Evolutionary conservation across 2,888 invertebrate genomes (phyloP).

Genomic region (Pardosa pseudoannulata): DNA sequence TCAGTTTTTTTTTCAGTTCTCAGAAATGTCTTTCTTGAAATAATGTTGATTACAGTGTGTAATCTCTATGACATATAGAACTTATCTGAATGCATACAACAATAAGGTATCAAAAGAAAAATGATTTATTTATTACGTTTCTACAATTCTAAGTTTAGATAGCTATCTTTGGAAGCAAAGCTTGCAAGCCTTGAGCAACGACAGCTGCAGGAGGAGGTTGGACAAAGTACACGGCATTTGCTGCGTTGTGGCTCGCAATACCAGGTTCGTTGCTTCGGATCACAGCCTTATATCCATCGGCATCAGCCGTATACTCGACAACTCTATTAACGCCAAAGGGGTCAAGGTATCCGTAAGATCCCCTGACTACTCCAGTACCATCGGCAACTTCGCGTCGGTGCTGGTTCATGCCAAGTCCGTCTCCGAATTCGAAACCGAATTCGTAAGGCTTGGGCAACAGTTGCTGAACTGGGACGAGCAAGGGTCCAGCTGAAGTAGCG

Average conservation of each 20-base stretch:
- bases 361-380: slow-evolving; percentile 27
- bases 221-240: slow-evolving; percentile 16
- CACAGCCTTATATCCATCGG: slow-evolving; percentile 38
- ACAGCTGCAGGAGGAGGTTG: slow-evolving; percentile 24
- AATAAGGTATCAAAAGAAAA: too few species aligned
- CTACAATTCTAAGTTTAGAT: too few species aligned
- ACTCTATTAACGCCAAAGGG: slow-evolving; percentile 26
- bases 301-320: slow-evolving; percentile 49
- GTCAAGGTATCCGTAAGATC: slow-evolving; percentile 45
- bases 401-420: slow-evolving; percentile 30
- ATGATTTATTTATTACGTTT: too few species aligned
- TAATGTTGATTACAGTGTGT: too few species aligned
- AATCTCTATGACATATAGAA: too few species aligned
- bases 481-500: too few species aligned
- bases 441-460: neutral
- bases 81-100: too few species aligned
- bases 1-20: too few species aligned
- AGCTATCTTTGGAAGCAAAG: too few species aligned
- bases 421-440: neutral
- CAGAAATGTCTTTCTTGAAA: too few species aligned
- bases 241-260: slow-evolving; percentile 17
- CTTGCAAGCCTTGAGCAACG: neutral
- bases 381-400: slow-evolving; percentile 24
- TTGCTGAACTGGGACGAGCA: too few species aligned
- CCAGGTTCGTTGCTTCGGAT: slow-evolving; percentile 55